Conservation (phyloP, 2,113 vertebrate species). For the Corythornis madagascariensis region DNA sequence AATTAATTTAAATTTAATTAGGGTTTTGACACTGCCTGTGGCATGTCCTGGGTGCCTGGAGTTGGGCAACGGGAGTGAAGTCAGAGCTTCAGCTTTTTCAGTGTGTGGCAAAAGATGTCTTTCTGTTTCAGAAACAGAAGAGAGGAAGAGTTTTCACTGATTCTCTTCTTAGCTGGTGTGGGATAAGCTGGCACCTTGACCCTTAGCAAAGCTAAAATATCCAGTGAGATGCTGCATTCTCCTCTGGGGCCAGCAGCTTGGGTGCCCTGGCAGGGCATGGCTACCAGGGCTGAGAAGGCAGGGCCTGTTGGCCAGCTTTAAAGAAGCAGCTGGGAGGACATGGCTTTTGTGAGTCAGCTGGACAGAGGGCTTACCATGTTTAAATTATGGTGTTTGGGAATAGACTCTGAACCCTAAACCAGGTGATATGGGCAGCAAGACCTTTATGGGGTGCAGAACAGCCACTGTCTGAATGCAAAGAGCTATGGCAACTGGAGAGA, state of each 20-base stretch:
- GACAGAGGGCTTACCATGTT: neutral
- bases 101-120: neutral
- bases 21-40: neutral
- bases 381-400: neutral
- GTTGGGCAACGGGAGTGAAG: neutral
- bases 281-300: neutral
- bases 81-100: neutral
- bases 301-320: neutral
- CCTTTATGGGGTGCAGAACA: neutral
- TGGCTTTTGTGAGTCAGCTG: neutral
- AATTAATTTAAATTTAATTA: no score
- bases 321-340: neutral
- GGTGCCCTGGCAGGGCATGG: accelerated
- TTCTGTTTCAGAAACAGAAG: neutral
- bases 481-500: neutral
- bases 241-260: neutral
- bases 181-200: neutral
- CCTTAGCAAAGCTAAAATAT: neutral
- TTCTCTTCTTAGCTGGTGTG: neutral
- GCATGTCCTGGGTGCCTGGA: neutral
- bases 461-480: neutral
- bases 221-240: neutral
- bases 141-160: neutral
- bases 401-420: neutral
- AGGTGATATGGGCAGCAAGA: neutral